Evolutionary conservation across 2,797 vertebrate genomes (phyloP), one percentile per base, ranked within the genome.

Genomic region (Acrossocheilus wenchowensis): DNA sequence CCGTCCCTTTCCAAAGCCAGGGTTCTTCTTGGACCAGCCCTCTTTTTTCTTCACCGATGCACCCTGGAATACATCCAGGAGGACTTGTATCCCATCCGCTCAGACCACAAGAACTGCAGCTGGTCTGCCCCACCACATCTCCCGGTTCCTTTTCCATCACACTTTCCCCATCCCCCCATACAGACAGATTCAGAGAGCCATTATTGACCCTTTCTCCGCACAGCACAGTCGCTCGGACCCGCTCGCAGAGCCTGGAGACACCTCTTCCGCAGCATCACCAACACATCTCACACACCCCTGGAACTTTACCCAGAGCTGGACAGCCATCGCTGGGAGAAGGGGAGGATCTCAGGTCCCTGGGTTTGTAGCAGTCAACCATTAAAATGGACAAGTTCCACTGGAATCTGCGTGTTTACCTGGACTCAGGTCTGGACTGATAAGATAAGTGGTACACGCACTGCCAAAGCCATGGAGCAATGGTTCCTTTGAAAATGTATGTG

Each of bases 21-120:
- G 90, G 90, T 45, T 90, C 92, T 15, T 90, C 93, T 17, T 90
- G 88, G 54, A 73, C 69, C 39, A 45, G 43, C 78, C 71, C 68
- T 0, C 73, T 78, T 60, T 78, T 78, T 82, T 91, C 92, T 17
- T 84, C 88, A 52, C 91, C 91, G 62, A 90, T 92, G 68, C 92
- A 92, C 9, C 60, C 89, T 36, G 85, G 52, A 1, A 79, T 89
- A 11, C 82, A 74, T 78, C 86, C 89, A 39, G 69, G 41, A 52
- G 92, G 90, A 81, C 86, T 79, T 34, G 39, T 71, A 74, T 62
- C 91, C 8, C 64, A 88, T 54, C 52, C 69, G 0, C 86, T 90
- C 3, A 90, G 90, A 89, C 91, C 91, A 36, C 93, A 92, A 72
- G 92, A 94, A 71, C 90, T 91, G 74, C 92, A 91, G 78, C 85